Conservation (phyloP, 1,140 invertebrate species). For the Ditylenchus dipsaci region DNA sequence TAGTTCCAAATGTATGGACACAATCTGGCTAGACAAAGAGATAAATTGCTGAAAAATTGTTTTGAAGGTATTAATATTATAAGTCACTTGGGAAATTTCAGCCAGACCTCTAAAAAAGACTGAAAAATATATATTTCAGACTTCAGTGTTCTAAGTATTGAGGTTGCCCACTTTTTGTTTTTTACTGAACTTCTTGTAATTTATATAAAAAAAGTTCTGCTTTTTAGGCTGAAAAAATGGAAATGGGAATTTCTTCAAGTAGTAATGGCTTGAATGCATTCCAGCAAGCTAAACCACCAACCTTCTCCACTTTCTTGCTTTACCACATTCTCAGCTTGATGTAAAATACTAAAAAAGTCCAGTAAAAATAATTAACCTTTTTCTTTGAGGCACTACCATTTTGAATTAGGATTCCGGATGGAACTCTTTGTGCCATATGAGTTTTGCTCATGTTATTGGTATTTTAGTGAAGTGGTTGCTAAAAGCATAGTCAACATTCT, state of each 20-base stretch:
- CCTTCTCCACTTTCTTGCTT: conserved; percentile 24
- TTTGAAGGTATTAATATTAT: conserved; percentile 22
- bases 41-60: conserved; percentile 26
- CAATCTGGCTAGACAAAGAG: conserved; percentile 29
- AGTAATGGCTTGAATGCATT: neutral
- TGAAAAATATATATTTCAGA: no score
- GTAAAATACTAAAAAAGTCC: no score
- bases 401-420: conserved; percentile 28
- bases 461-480: conserved; percentile 27
- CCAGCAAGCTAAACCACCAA: neutral
- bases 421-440: conserved; percentile 33
- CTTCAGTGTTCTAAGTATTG: neutral
- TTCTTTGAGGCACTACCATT: conserved; percentile 19
- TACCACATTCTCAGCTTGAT: conserved; percentile 27
- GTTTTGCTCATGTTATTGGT: conserved; percentile 34
- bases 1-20: conserved; percentile 25
- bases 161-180: conserved; percentile 7
- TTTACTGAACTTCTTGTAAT: neutral
- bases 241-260: neutral
- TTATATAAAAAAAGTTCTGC: neutral
- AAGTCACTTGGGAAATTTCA: no score
- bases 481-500: conserved; percentile 13
- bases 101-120: no score
- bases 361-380: no score
- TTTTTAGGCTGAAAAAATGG: conserved; percentile 16